Base-by-base conservation (phyloP, 2,113 vertebrate species). In the Dipodomys ordii region DNA sequence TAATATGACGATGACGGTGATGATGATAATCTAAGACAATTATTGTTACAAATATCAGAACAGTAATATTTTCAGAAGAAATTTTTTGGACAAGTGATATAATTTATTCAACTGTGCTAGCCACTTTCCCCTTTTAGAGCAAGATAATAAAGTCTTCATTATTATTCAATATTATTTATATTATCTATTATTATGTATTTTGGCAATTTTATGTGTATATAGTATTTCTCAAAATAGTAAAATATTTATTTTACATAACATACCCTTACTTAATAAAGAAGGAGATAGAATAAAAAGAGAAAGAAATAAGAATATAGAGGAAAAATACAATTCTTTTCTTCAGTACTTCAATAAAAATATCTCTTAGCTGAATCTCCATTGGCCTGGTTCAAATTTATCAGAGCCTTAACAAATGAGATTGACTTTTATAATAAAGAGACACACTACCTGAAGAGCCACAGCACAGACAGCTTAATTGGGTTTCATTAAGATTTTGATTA, bases 401-500 rank as follows among this genome's bases (percentile, higher is more conserved):
- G 85, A 69, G 13, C 22, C 74, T 95, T 96, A 90, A 87, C 35
- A 96, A 94, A 91, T 94, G 35, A 67, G 91, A 73, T 69, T 88
- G 88, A 57, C 79, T 23, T 88, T 49, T 96, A 0, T 67, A 94
- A 96, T 44, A 44, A 96, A 91, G 78, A 96, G 57, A 72, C 44
- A 79, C 74, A 46, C 82, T 93, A 96, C 2, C 23, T 74, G 92
- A 96, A 94, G 27, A 64, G 88, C 49, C 80, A 80, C 46, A 10
- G 0, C 68, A 44, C 28, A 78, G 5, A 72, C 85, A 94, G 73
- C 2, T 53, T 97, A 95, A 77, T 46, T 18, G 0, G 3, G 53
- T 96, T 93, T 96, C 91, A 95, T 95, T 93, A 93, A 95, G 78
- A 20, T 96, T 96, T 94, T 89, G 64, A 93, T 83, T 65, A 74